These are phyloP conservation scores for Petrocephalus schoutedeni DNA, from an alignment of 2,797 vertebrate genomes.

Conservation along the genomic window DNA sequence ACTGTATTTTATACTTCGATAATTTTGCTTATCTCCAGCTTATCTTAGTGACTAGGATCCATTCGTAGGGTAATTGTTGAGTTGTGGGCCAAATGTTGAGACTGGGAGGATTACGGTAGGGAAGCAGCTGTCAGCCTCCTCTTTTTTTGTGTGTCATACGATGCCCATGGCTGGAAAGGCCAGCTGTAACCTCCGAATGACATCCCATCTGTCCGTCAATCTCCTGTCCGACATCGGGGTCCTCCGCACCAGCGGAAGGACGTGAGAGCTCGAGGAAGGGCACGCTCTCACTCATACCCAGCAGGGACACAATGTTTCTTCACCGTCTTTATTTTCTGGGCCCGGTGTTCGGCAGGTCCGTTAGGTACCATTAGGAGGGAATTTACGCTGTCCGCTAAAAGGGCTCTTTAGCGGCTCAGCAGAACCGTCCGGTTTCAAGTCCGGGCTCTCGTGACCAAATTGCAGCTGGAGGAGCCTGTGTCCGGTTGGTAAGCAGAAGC, in stretches of 20 bases:
- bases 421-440: background rate
- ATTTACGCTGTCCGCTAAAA: slow-evolving; percentile 11
- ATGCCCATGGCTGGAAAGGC: background rate
- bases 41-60: background rate
- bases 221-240: background rate
- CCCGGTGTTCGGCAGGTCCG: slow-evolving; percentile 1
- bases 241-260: background rate
- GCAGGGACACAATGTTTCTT: too few species aligned
- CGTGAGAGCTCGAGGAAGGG: background rate
- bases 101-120: background rate
- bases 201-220: background rate
- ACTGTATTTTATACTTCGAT: too few species aligned
- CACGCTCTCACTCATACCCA: background rate
- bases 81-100: background rate
- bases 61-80: background rate
- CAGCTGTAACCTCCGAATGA: background rate
- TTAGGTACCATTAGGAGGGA: slow-evolving; percentile 1
- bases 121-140: background rate
- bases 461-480: background rate
- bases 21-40: background rate
- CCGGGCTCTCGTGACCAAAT: background rate
- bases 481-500: background rate
- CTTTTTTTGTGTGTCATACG: background rate
- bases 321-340: background rate
- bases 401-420: slow-evolving; percentile 12